Percentiles rank a stretch among this genome's conserved stretches.
These are phyloP conservation scores for Sciurus vulgaris DNA, from an alignment of 2,797 vertebrate genomes.

Conservation along the genomic window DNA sequence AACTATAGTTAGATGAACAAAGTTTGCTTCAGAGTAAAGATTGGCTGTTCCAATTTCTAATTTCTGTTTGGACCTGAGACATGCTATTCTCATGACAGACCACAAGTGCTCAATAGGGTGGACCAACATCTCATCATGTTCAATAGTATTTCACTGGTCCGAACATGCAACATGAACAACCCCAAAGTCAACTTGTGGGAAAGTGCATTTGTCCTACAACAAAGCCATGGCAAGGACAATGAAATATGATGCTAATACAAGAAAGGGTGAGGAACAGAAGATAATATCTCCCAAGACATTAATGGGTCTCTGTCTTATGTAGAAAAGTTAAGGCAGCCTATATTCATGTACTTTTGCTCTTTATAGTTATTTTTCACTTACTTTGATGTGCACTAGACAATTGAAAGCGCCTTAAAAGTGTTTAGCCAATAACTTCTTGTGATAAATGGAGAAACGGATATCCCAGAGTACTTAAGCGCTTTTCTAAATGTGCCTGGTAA, in stretches of 20 bases:
- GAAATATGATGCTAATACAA: neutral
- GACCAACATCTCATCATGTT: neutral
- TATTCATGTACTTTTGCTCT: neutral
- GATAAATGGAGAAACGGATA: neutral
- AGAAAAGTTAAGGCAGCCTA: neutral
- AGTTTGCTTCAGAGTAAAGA: neutral
- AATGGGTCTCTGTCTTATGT: neutral
- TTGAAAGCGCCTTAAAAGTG: neutral
- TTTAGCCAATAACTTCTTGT: neutral
- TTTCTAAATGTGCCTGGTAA: neutral
- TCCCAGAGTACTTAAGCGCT: neutral
- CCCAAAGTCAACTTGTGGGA: neutral
- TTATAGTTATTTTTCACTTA: neutral
- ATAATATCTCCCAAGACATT: neutral
- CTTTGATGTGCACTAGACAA: neutral
- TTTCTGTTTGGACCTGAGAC: neutral
- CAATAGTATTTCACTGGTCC: neutral
- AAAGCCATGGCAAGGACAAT: neutral
- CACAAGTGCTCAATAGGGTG: neutral
- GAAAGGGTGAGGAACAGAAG: neutral
- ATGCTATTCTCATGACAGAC: neutral
- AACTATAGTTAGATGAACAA: neutral
- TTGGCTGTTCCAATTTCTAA: neutral
- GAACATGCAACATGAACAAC: neutral
- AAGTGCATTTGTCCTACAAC: neutral